phyloP scores from a whole-genome alignment of 2,888 invertebrate species.

The Nomada flava region DNA sequence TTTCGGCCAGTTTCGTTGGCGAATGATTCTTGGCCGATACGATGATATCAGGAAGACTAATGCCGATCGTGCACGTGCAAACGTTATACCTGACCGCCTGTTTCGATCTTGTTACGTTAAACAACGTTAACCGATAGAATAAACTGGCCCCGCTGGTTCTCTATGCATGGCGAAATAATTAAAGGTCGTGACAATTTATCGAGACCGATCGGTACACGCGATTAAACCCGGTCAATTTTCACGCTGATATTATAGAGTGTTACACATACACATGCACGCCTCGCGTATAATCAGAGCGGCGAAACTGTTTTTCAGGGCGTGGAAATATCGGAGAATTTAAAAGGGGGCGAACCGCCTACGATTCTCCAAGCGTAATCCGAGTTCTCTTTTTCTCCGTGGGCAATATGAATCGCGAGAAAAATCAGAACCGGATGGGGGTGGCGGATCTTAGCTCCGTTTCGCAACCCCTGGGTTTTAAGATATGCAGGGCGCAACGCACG shows the following conservation, averaged over 20 bases:
- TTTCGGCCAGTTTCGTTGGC: conserved; percentile 58
- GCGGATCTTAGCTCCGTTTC: conserved; percentile 58
- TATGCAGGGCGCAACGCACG: conserved; percentile 80
- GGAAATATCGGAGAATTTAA: conserved; percentile 57
- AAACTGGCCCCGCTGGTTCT: conserved; percentile 25
- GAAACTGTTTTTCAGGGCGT: conserved; percentile 28
- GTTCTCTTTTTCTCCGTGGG: conserved; percentile 43
- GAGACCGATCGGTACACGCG: conserved; percentile 25
- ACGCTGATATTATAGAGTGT: background rate
- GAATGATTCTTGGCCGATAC: conserved; percentile 55
- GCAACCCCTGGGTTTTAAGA: conserved; percentile 78
- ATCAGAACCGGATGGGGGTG: conserved; percentile 69
- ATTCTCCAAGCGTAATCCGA: conserved; percentile 58
- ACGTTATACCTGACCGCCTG: conserved; percentile 23
- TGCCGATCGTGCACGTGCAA: conserved; percentile 64
- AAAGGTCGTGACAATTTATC: conserved; percentile 34
- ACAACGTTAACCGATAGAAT: conserved; percentile 27
- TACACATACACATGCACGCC: background rate
- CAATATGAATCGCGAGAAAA: conserved; percentile 76
- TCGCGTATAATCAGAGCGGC: background rate
- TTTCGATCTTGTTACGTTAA: conserved; percentile 47
- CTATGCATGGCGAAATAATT: conserved; percentile 42
- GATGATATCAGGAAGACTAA: conserved; percentile 60
- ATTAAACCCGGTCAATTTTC: conserved; percentile 24
- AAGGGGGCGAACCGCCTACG: conserved; percentile 39